Conservation (phyloP, 2,797 vertebrate species). For the Linurgus olivaceus region DNA sequence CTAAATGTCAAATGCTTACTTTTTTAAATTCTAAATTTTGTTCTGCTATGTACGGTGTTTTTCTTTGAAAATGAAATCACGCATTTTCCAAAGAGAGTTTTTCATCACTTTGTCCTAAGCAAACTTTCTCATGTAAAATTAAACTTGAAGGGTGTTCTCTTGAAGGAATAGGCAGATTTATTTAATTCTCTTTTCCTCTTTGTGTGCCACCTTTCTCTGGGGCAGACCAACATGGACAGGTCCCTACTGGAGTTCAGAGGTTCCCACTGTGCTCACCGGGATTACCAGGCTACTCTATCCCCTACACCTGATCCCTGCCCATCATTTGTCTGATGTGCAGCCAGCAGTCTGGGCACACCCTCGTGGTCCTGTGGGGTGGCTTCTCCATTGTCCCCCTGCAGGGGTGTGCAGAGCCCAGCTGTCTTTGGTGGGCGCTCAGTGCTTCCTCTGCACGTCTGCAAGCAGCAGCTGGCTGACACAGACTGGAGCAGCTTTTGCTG, state of each 20-base stretch:
- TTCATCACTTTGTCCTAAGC: not conserved
- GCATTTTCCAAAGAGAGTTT: not conserved
- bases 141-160: not conserved
- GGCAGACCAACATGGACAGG: not conserved
- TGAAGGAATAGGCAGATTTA: not conserved
- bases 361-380: fast-evolving
- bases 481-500: not conserved
- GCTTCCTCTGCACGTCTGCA: not conserved
- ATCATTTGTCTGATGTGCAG: too few relatives aligned
- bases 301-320: not conserved
- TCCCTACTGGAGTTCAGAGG: not conserved
- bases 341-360: not conserved
- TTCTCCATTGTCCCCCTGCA: fast-evolving
- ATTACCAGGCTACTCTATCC: not conserved
- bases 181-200: not conserved
- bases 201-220: not conserved
- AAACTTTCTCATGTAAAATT: not conserved
- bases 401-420: not conserved
- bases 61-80: not conserved
- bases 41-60: not conserved
- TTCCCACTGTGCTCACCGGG: not conserved
- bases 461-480: not conserved
- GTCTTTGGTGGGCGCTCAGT: not conserved
- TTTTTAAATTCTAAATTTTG: not conserved
- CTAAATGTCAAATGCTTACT: not conserved